phyloP scores from a whole-genome alignment of 2,888 invertebrate species.

The Podotricha telesiphe region DNA sequence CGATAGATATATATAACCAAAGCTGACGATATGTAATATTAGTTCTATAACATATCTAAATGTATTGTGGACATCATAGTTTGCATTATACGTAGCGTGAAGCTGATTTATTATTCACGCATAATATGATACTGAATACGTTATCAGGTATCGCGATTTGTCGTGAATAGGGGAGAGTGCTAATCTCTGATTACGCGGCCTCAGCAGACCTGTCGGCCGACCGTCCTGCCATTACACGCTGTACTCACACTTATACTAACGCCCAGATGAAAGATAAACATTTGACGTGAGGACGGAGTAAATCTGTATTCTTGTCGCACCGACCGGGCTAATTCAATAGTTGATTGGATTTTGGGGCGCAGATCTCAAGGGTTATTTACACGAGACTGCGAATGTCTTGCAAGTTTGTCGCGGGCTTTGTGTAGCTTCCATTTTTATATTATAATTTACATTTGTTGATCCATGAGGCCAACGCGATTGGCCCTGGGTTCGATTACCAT shows the following conservation, averaged over 20 bases:
- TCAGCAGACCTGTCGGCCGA: conserved; percentile 63
- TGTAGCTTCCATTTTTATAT: conserved; percentile 38
- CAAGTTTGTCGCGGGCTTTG: conserved; percentile 29
- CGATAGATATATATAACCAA: too few relatives aligned
- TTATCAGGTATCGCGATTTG: conserved; percentile 39
- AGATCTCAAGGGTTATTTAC: conserved; percentile 69
- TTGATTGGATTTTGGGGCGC: conserved; percentile 82
- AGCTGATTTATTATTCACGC: conserved; percentile 19
- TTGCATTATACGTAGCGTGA: conserved; percentile 6
- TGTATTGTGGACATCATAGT: neutral
- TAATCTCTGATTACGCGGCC: conserved; percentile 49
- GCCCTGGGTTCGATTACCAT: too few relatives aligned
- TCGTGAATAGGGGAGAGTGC: conserved; percentile 38
- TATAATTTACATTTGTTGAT: neutral
- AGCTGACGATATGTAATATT: neutral
- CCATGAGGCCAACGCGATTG: too few relatives aligned
- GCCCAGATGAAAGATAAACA: conserved; percentile 82
- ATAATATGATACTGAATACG: conserved; percentile 30
- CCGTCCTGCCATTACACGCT: conserved; percentile 54
- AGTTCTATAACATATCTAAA: neutral
- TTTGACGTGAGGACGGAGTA: conserved; percentile 78
- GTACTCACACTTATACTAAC: conserved; percentile 65
- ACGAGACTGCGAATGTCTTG: conserved; percentile 51
- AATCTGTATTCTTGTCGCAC: conserved; percentile 83
- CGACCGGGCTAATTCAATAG: conserved; percentile 82